Evolutionary conservation across 2,888 invertebrate species (phyloP).

Genomic region (Ephialtes manifestator): DNA sequence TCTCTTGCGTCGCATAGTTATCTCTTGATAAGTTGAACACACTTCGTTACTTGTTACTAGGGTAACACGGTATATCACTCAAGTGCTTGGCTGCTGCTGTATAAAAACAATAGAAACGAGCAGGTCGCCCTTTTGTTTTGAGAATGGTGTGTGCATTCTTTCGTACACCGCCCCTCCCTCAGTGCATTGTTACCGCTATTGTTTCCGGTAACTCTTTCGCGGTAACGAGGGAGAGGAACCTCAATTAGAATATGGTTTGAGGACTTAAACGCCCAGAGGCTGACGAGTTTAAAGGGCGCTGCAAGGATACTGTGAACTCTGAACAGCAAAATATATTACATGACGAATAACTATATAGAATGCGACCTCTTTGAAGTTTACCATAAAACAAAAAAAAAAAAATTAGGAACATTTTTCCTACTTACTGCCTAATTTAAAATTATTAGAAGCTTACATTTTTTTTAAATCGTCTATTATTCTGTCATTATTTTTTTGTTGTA

Average conservation of each 20-base stretch:
- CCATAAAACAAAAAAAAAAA: too few relatives aligned
- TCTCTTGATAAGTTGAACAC: constrained; percentile 74
- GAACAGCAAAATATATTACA: background rate
- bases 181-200: constrained; percentile 79
- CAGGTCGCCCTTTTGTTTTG: constrained; percentile 78
- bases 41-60: constrained; percentile 78
- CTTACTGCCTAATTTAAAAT: too few relatives aligned
- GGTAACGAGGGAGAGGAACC: constrained; percentile 85
- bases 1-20: constrained; percentile 64
- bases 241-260: constrained; percentile 85
- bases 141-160: constrained; percentile 76
- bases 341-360: background rate
- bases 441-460: too few relatives aligned
- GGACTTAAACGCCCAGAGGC: constrained; percentile 85
- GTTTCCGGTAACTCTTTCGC: constrained; percentile 83
- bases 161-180: constrained; percentile 75
- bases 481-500: too few relatives aligned
- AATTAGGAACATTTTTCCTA: too few relatives aligned
- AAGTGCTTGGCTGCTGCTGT: constrained; percentile 65
- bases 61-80: constrained; percentile 69
- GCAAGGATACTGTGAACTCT: constrained; percentile 12
- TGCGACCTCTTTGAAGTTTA: constrained; percentile 3
- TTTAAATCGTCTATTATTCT: too few relatives aligned
- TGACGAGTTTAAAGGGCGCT: constrained; percentile 79
- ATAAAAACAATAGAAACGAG: constrained; percentile 69